Evolutionary conservation across 2,888 invertebrate genomes (phyloP).

Genomic region (Mylabris sibirica): DNA sequence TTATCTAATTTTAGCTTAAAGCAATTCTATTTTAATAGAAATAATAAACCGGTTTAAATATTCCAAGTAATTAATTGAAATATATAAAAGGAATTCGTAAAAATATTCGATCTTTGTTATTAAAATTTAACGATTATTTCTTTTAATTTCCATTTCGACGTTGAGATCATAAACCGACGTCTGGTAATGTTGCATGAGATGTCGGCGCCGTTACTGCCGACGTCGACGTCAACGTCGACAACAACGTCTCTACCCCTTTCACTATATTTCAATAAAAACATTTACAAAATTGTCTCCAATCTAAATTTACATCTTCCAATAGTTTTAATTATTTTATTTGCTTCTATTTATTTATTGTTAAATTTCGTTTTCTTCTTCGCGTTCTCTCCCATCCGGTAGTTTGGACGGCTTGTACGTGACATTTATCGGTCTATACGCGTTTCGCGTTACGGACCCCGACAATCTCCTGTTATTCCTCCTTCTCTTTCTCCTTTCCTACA

Average conservation of each 20-base stretch:
- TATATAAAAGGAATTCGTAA: not conserved
- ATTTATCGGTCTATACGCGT: constrained; percentile 27
- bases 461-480: constrained; percentile 26
- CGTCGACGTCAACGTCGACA: not conserved
- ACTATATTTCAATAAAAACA: not conserved
- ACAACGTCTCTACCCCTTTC: not conserved
- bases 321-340: not conserved
- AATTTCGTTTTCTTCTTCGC: not conserved
- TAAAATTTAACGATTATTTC: constrained; percentile 5
- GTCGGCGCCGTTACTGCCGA: not conserved
- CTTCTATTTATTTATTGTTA: not conserved
- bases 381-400: constrained; percentile 3
- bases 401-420: constrained; percentile 23
- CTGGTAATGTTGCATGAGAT: constrained; percentile 13
- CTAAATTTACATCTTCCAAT: constrained; percentile 10
- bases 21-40: not conserved
- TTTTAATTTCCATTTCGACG: constrained; percentile 12
- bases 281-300: not conserved
- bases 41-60: constrained; percentile 1
- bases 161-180: constrained; percentile 2
- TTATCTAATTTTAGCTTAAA: not conserved
- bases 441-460: constrained; percentile 27
- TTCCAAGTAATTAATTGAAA: not conserved
- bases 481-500: too few species aligned
- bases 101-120: constrained; percentile 1